phyloP scores from a whole-genome alignment of 2,113 vertebrate genomes.

The Gobio gobio region DNA sequence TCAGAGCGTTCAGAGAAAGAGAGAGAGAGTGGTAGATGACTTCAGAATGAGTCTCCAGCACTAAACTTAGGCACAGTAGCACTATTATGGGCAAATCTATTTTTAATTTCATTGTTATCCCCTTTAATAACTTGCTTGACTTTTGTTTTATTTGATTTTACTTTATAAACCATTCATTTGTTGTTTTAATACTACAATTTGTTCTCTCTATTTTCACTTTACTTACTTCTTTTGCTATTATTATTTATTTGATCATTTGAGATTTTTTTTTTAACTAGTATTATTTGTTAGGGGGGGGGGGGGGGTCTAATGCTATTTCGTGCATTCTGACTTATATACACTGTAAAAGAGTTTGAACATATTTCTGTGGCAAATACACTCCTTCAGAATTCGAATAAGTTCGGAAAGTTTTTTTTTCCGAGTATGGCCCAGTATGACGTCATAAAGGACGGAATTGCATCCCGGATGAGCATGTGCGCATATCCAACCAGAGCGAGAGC shows the following conservation, averaged over 20 bases:
- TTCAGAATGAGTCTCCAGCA: not conserved
- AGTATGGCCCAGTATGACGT: too few relatives aligned
- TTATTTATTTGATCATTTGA: not conserved
- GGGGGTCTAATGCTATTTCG: too few relatives aligned
- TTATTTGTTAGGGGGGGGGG: not conserved
- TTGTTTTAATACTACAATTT: not conserved
- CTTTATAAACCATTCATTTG: not conserved
- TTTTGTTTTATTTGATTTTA: not conserved
- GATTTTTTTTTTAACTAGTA: not conserved
- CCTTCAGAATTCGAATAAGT: too few relatives aligned
- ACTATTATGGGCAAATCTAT: not conserved
- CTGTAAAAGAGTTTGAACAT: too few relatives aligned
- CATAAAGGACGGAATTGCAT: too few relatives aligned
- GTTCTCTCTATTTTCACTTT: not conserved
- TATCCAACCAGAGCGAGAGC: too few relatives aligned
- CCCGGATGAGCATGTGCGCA: too few relatives aligned
- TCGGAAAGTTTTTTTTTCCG: too few relatives aligned
- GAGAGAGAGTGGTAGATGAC: not conserved
- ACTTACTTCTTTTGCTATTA: not conserved
- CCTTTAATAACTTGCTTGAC: not conserved
- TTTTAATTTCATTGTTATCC: not conserved
- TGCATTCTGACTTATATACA: too few relatives aligned
- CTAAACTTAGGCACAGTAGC: not conserved
- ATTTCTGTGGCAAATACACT: too few relatives aligned
- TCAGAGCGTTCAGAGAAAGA: slow-evolving; percentile 43